Percentiles rank a stretch among this genome's conserved stretches.
Conservation (phyloP, 1,140 invertebrate species). For the Rhynchophorus ferrugineus region DNA sequence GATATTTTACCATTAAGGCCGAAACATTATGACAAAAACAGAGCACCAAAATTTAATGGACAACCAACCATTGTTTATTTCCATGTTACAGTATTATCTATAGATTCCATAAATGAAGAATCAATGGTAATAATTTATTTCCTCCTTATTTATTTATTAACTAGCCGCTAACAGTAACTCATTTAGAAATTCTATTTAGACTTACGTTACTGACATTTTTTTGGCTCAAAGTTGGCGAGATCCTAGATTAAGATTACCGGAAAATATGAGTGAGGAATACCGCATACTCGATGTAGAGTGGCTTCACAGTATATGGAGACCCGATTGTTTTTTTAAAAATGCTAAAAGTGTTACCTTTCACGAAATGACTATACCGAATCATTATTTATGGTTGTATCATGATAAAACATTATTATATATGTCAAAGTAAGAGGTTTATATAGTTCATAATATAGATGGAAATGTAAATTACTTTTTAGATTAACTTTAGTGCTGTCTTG, state of each 20-base stretch:
- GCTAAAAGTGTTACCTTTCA: constrained; percentile 89
- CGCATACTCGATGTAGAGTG: constrained; percentile 83
- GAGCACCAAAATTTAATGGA: constrained; percentile 74
- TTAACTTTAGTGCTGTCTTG: constrained; percentile 80
- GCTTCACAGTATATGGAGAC: constrained; percentile 85
- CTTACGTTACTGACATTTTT: constrained; percentile 87
- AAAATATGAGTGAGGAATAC: constrained; percentile 90
- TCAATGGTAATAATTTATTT: constrained; percentile 65
- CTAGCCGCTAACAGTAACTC: not conserved
- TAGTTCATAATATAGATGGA: constrained; percentile 2
- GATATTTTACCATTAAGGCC: constrained; percentile 78
- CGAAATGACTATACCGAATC: constrained; percentile 91
- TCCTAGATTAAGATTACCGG: constrained; percentile 72
- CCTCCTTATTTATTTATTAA: constrained; percentile 1
- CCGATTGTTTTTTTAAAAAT: constrained; percentile 89
- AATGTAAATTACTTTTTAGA: constrained; percentile 47
- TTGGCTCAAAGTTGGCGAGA: constrained; percentile 87
- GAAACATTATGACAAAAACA: constrained; percentile 83
- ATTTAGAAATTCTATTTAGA: constrained; percentile 46
- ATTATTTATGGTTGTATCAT: constrained; percentile 85
- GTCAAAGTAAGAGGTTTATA: constrained; percentile 65
- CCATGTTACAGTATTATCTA: constrained; percentile 78
- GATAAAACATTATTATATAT: constrained; percentile 86
- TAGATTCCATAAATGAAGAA: constrained; percentile 86
- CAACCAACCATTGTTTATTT: constrained; percentile 82